Evolutionary conservation across 2,113 vertebrate genomes (phyloP).

Genomic region (Cyanocitta stelleri): DNA sequence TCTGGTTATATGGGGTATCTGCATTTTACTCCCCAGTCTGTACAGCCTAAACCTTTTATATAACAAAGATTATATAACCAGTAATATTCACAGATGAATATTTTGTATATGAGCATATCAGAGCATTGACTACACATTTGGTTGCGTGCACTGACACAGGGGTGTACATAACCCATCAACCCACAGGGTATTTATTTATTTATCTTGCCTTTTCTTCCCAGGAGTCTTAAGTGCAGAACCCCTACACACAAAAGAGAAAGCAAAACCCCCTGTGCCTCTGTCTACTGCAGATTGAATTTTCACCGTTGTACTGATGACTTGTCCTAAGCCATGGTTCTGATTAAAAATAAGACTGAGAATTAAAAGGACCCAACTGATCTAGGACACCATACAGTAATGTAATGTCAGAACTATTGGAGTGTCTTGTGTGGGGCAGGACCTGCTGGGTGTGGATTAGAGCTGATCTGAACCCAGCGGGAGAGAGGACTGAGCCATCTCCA

Average conservation of each 20-base stretch:
- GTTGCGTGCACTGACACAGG: slow-evolving; percentile 8
- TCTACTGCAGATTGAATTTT: not conserved
- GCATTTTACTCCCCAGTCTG: slow-evolving; percentile 56
- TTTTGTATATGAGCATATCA: slow-evolving; percentile 52
- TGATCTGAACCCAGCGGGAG: not conserved
- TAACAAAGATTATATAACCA: slow-evolving; percentile 76
- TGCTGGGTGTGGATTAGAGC: not conserved
- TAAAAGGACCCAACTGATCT: not conserved
- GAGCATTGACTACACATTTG: slow-evolving; percentile 35
- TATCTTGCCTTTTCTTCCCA: not conserved
- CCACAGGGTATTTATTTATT: not conserved
- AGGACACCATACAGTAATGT: not conserved
- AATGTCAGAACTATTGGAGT: not conserved
- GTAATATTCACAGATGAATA: slow-evolving; percentile 71
- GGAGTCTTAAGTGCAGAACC: not conserved
- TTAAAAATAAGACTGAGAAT: slow-evolving; percentile 31
- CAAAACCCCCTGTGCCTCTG: not conserved
- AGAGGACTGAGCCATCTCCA: not conserved
- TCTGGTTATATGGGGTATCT: slow-evolving; percentile 56
- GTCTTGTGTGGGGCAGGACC: not conserved
- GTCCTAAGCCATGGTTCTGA: not conserved
- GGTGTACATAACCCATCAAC: not conserved
- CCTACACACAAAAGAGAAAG: not conserved
- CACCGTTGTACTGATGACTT: not conserved
- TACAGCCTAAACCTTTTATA: slow-evolving; percentile 72